Conservation (phyloP, 1,140 invertebrate species). For the Lutraria rhynchaena region DNA sequence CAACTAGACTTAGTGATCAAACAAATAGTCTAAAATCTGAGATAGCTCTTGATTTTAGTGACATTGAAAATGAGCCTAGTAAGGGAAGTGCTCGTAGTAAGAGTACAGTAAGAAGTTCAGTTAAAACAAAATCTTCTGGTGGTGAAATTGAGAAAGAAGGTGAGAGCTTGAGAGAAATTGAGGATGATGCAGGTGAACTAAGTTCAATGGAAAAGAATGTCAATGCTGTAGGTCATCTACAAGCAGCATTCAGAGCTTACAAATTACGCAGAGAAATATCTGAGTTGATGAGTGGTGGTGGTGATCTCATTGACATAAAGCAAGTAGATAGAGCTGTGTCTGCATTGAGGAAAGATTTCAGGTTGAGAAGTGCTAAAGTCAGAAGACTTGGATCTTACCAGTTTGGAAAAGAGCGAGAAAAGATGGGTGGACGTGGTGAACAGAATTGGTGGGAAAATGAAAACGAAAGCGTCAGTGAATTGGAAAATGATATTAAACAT, state of each 20-base stretch:
- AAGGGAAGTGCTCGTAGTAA: slow-evolving; percentile 21
- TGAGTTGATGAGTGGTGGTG: slow-evolving; percentile 43
- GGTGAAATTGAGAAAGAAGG: slow-evolving; percentile 50
- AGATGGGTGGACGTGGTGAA: not conserved
- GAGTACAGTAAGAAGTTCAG: slow-evolving; percentile 20
- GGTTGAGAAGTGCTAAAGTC: slow-evolving; percentile 44
- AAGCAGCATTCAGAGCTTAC: slow-evolving; percentile 51
- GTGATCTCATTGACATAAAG: slow-evolving; percentile 49
- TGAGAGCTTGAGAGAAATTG: slow-evolving; percentile 44
- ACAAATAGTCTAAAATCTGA: slow-evolving; percentile 26
- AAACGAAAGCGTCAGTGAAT: not conserved
- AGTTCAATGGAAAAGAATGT: slow-evolving; percentile 55
- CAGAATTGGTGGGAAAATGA: slow-evolving; percentile 48
- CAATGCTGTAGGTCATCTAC: slow-evolving; percentile 48
- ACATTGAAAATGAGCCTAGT: slow-evolving; percentile 26
- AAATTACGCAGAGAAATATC: slow-evolving; percentile 40
- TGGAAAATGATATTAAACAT: not conserved
- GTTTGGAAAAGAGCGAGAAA: slow-evolving; percentile 23
- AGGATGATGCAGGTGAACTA: slow-evolving; percentile 51
- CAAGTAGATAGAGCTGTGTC: slow-evolving; percentile 51
- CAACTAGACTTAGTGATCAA: slow-evolving; percentile 44
- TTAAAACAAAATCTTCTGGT: slow-evolving; percentile 8
- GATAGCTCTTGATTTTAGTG: slow-evolving; percentile 23
- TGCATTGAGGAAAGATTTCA: slow-evolving; percentile 50
- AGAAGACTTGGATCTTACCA: slow-evolving; percentile 39